These are phyloP conservation scores for Latrodectus elegans DNA, from an alignment of 2,888 invertebrate species.

Conservation along the genomic window DNA sequence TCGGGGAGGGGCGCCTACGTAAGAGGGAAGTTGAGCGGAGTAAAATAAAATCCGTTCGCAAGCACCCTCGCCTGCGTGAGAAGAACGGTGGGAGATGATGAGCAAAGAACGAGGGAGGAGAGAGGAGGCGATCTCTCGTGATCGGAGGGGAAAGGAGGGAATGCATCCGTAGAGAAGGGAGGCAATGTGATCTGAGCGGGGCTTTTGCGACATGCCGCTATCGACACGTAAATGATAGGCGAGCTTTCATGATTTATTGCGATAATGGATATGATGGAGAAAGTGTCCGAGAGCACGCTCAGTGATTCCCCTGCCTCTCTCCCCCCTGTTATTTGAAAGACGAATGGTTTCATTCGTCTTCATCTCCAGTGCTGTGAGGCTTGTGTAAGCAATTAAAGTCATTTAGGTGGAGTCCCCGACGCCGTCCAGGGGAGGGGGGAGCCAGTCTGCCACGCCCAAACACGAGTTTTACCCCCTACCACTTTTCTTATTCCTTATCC, in stretches of 20 bases:
- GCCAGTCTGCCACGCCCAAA: slow-evolving; percentile 58
- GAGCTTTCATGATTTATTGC: slow-evolving; percentile 69
- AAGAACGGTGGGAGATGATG: slow-evolving; percentile 4
- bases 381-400: slow-evolving; percentile 69
- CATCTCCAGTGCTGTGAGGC: slow-evolving; percentile 56
- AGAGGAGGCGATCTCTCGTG: background rate
- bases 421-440: slow-evolving; percentile 32
- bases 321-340: slow-evolving; percentile 66
- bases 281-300: slow-evolving; percentile 59
- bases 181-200: slow-evolving; percentile 50
- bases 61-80: background rate
- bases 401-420: slow-evolving; percentile 69
- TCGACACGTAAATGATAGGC: slow-evolving; percentile 69
- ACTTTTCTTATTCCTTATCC: background rate
- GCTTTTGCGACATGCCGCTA: slow-evolving; percentile 68
- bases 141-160: background rate
- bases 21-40: background rate
- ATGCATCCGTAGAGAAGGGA: background rate
- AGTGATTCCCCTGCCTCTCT: slow-evolving; percentile 2
- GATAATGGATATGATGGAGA: slow-evolving; percentile 67
- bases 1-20: background rate
- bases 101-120: background rate
- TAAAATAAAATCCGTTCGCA: slow-evolving; percentile 25
- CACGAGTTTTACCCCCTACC: slow-evolving; percentile 40
- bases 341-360: slow-evolving; percentile 67